Conservation (phyloP, 2,113 vertebrate species). For the Eira barbara region DNA sequence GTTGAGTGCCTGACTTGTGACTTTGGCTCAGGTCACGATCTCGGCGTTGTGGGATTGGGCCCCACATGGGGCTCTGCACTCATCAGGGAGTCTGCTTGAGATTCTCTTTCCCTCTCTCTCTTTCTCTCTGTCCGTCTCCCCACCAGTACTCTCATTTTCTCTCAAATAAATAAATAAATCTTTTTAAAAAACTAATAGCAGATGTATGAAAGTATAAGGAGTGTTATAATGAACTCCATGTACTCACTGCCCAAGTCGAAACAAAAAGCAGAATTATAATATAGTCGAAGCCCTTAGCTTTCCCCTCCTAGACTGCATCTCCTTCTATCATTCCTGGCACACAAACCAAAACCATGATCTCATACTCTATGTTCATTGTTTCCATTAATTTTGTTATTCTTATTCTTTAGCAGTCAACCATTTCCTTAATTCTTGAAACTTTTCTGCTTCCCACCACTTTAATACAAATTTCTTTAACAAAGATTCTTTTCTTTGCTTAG, state of each 20-base stretch:
- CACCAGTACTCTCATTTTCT: not conserved
- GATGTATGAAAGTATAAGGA: not conserved
- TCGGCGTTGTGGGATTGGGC: not conserved
- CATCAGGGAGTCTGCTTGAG: not conserved
- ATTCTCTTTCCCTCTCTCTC: not conserved
- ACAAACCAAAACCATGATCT: not conserved
- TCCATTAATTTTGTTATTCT: not conserved
- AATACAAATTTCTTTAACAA: not conserved
- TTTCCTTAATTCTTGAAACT: not conserved
- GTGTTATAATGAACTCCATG: not conserved
- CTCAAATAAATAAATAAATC: not conserved
- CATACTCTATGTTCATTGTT: not conserved
- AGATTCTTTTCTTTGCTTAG: not conserved
- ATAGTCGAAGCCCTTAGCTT: not conserved
- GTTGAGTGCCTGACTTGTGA: not conserved
- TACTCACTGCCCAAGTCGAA: not conserved
- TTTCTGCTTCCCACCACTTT: not conserved
- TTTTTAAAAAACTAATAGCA: not conserved
- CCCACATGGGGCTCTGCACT: not conserved
- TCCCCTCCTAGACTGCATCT: accelerated
- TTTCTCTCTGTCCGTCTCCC: not conserved
- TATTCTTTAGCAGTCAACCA: not conserved
- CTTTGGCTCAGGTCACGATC: not conserved
- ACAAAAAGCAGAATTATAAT: not conserved
- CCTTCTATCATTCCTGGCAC: not conserved